These are phyloP conservation scores for Ridgeia piscesae DNA, from an alignment of 1,140 invertebrate genomes.

Conservation along the genomic window DNA sequence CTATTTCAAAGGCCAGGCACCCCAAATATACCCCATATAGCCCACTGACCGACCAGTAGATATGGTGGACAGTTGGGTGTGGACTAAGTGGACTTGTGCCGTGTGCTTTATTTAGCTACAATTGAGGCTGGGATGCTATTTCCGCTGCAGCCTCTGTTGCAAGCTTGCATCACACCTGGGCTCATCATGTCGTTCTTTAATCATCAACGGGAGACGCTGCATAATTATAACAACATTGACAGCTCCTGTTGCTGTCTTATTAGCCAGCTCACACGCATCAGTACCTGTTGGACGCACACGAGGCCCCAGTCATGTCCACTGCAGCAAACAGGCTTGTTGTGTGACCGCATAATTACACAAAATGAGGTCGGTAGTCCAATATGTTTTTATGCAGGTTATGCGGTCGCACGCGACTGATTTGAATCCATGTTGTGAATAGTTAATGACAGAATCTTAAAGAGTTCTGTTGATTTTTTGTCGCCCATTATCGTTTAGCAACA, in stretches of 20 bases:
- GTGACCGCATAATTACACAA: too few species aligned
- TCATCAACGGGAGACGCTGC: background rate
- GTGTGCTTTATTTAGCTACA: background rate
- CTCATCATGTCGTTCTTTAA: background rate
- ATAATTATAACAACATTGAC: background rate
- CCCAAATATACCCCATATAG: background rate
- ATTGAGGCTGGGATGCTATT: background rate
- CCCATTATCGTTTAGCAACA: background rate
- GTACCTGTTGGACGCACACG: background rate
- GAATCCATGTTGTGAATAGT: background rate
- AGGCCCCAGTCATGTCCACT: background rate
- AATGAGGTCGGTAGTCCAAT: background rate
- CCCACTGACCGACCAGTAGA: background rate
- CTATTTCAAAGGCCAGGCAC: background rate
- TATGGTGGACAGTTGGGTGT: background rate
- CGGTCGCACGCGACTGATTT: background rate
- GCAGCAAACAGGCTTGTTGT: background rate
- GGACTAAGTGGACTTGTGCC: background rate
- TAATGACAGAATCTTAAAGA: background rate
- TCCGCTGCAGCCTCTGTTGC: background rate
- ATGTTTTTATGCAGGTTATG: background rate
- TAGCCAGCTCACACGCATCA: background rate
- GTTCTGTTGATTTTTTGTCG: background rate
- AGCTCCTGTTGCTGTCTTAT: background rate
- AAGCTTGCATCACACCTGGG: background rate